A percentile compares a stretch with the other conserved stretches of the same genome.
Evolutionary conservation across 2,113 vertebrate species (phyloP).

Genomic region (Grus americana): DNA sequence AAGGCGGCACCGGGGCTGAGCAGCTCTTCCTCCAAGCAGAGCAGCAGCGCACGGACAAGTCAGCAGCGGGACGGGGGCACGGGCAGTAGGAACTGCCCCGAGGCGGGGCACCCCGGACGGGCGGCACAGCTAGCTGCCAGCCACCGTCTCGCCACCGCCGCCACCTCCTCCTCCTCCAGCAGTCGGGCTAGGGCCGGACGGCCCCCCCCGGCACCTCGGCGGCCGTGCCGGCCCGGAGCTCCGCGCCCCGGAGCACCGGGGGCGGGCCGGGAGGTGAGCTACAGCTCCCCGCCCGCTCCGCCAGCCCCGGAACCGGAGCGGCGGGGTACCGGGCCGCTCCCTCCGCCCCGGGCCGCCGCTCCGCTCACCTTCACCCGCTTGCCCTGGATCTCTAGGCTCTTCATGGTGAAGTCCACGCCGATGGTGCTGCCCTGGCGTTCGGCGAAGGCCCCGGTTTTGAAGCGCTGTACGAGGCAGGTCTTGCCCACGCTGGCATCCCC

Average conservation of each 20-base stretch:
- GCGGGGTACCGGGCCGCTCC: background rate
- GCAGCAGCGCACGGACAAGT: background rate
- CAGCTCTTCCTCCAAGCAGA: background rate
- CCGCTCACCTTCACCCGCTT: constrained; percentile 85
- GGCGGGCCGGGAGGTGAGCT: background rate
- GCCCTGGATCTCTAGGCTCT: constrained; percentile 85
- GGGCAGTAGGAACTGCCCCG: background rate
- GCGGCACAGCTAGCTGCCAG: background rate
- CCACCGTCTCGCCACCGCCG: background rate
- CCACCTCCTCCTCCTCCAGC: background rate
- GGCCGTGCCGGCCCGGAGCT: background rate
- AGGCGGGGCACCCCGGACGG: background rate
- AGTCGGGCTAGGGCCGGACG: background rate
- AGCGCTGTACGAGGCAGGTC: constrained; percentile 87
- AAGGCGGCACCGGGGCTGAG: background rate
- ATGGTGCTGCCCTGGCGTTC: constrained; percentile 87
- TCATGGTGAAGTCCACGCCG: constrained; percentile 89
- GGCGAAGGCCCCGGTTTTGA: constrained; percentile 83
- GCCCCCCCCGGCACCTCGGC: background rate
- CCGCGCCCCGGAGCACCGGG: background rate
- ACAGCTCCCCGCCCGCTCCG: background rate
- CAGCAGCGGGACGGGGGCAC: background rate
- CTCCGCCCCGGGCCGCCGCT: background rate
- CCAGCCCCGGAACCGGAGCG: background rate
- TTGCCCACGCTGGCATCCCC: constrained; percentile 88